Percentiles rank a stretch among this genome's conserved stretches.
phyloP scores from a whole-genome alignment of 2,888 invertebrate species.

The Andrena marginata region DNA sequence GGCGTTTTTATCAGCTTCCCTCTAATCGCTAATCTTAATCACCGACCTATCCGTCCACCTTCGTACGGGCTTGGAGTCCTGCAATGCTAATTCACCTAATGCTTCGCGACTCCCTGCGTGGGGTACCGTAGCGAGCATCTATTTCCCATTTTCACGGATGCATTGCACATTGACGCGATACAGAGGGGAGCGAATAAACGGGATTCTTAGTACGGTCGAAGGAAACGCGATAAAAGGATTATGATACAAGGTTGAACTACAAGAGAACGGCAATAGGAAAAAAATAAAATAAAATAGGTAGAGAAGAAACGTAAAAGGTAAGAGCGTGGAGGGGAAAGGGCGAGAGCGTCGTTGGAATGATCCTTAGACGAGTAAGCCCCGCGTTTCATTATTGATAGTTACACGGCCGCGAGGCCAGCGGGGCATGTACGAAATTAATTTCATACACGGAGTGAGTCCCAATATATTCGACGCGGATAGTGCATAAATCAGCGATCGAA shows the following conservation, averaged over 20 bases:
- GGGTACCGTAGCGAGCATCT: background rate
- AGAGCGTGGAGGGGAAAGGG: slow-evolving; percentile 13
- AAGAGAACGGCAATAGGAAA: slow-evolving; percentile 5
- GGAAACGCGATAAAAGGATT: no score
- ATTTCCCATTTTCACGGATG: background rate
- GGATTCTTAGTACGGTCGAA: no score
- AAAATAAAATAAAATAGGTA: background rate
- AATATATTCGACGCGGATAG: slow-evolving; percentile 80
- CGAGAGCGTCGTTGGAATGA: slow-evolving; percentile 40
- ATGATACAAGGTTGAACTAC: background rate
- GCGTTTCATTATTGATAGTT: slow-evolving; percentile 82
- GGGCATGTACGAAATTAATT: slow-evolving; percentile 83
- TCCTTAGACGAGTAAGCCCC: slow-evolving; percentile 51
- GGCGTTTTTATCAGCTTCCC: slow-evolving; percentile 33
- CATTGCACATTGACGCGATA: no score
- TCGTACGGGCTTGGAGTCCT: background rate
- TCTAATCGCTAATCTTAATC: slow-evolving; percentile 56
- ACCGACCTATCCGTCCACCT: slow-evolving; percentile 20
- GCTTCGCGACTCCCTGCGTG: background rate
- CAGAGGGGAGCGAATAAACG: no score
- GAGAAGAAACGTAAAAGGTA: slow-evolving; percentile 20
- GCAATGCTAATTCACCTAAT: background rate
- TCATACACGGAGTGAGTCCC: slow-evolving; percentile 79
- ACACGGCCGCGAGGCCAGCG: slow-evolving; percentile 81
- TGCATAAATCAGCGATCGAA: slow-evolving; percentile 84